A percentile compares a stretch with the other conserved stretches of the same genome.
phyloP scores from a whole-genome alignment of 2,797 vertebrate genomes.

The Thunnus albacares region DNA sequence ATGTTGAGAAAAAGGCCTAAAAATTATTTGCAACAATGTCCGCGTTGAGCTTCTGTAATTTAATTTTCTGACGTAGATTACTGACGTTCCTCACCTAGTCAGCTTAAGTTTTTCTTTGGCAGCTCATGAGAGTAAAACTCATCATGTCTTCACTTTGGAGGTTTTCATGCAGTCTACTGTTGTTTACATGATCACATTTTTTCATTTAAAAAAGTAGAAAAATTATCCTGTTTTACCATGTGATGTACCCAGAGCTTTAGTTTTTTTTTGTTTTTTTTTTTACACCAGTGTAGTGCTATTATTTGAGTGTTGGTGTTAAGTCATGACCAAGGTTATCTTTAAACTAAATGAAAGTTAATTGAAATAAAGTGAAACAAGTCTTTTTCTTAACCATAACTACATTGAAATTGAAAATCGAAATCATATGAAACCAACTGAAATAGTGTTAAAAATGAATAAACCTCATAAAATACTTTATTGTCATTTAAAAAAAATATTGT shows the following conservation, averaged over 20 bases:
- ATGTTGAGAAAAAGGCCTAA: too few species aligned
- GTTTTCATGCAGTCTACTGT: neutral
- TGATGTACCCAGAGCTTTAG: too few species aligned
- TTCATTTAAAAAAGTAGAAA: neutral
- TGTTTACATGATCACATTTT: too few species aligned
- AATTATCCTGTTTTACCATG: neutral
- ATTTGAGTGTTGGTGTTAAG: neutral
- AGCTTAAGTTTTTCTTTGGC: neutral
- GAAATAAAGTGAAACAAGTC: neutral
- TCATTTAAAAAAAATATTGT: too few species aligned
- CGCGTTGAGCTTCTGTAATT: constrained; percentile 14
- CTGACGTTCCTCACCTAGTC: neutral
- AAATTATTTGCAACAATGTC: neutral
- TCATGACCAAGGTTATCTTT: neutral
- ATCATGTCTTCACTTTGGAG: neutral
- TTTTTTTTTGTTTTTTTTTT: too few species aligned
- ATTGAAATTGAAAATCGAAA: neutral
- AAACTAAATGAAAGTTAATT: neutral
- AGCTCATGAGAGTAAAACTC: constrained; percentile 2
- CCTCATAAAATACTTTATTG: too few species aligned
- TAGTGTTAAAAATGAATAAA: too few species aligned
- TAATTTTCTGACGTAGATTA: neutral
- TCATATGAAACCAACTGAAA: too few species aligned
- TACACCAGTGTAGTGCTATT: too few species aligned
- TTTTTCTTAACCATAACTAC: neutral